These are phyloP conservation scores for Pseudomyrmex pallidus DNA, from an alignment of 1,140 invertebrate genomes.

Conservation along the genomic window DNA sequence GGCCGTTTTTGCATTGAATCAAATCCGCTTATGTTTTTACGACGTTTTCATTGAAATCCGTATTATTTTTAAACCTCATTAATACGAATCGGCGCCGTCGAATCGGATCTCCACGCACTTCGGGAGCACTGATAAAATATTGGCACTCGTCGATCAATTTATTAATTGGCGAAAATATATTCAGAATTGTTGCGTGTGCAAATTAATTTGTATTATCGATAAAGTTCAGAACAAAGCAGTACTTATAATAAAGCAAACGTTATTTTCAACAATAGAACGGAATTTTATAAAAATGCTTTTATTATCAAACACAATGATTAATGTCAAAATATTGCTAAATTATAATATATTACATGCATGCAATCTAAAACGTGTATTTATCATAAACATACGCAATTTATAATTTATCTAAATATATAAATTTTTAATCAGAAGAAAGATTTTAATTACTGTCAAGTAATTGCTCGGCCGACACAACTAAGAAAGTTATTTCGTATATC, in stretches of 20 bases:
- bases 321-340: slow-evolving; percentile 11
- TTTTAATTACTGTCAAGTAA: slow-evolving; percentile 54
- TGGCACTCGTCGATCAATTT: slow-evolving; percentile 15
- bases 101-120: background rate
- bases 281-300: slow-evolving; percentile 20
- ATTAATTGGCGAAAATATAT: slow-evolving; percentile 28
- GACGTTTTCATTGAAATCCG: slow-evolving; percentile 19
- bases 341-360: background rate
- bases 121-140: background rate
- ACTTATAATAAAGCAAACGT: slow-evolving; percentile 20
- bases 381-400: slow-evolving; percentile 7
- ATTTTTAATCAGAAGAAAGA: slow-evolving; percentile 29
- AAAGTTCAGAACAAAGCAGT: slow-evolving; percentile 1
- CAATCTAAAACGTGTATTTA: background rate
- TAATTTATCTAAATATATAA: background rate
- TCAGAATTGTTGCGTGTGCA: slow-evolving; percentile 15
- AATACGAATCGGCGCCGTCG: background rate
- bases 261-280: background rate
- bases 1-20: slow-evolving; percentile 15
- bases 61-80: slow-evolving; percentile 59
- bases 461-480: slow-evolving; percentile 15
- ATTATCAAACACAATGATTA: background rate
- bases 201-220: slow-evolving; percentile 26
- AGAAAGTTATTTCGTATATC: slow-evolving; percentile 30
- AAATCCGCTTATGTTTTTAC: slow-evolving; percentile 15